Evolutionary conservation across 2,113 vertebrate species (phyloP).

Genomic region (Ramphastos sulfuratus): DNA sequence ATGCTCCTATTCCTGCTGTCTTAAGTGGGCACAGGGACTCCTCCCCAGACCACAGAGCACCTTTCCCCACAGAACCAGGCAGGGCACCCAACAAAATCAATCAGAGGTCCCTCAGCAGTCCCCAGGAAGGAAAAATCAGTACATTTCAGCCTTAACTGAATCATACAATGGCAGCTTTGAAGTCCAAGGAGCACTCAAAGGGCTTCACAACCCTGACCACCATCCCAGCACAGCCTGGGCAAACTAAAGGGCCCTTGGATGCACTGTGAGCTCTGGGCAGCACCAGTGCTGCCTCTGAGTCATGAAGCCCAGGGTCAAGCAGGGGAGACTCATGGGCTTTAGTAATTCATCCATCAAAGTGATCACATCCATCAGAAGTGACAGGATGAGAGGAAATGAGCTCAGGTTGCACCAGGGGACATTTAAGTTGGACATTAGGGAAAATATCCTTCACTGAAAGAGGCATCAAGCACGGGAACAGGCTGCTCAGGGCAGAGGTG

Average conservation of each 20-base stretch:
- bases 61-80: not conserved
- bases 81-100: not conserved
- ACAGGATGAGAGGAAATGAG: too few species aligned
- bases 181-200: not conserved
- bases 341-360: not conserved
- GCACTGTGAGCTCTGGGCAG: accelerated
- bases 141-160: not conserved
- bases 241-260: not conserved
- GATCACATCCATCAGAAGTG: too few species aligned
- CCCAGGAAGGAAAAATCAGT: not conserved
- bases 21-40: not conserved
- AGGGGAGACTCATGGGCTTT: not conserved
- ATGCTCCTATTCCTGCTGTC: not conserved
- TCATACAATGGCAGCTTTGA: not conserved
- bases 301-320: not conserved
- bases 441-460: too few species aligned
- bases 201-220: not conserved
- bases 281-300: not conserved
- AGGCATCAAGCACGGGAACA: too few species aligned
- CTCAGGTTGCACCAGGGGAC: too few species aligned
- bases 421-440: too few species aligned
- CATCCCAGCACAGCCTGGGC: accelerated
- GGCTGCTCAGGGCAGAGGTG: too few species aligned
- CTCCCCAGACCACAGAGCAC: not conserved
- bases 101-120: too few species aligned